Conservation (phyloP, 2,113 vertebrate genomes). For the Trinectes maculatus region DNA sequence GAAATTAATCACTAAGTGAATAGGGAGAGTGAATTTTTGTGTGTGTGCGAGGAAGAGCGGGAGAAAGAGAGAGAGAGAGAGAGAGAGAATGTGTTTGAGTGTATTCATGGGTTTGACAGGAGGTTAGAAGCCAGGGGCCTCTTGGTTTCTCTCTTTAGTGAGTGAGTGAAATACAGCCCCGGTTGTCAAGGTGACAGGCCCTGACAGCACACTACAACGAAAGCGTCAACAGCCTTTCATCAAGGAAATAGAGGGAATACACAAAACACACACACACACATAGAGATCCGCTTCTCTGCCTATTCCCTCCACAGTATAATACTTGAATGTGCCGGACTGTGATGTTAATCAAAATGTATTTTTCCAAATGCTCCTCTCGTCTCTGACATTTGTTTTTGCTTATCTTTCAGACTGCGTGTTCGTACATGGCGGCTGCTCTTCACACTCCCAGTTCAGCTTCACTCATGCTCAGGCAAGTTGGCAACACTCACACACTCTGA, state of each 20-base stretch:
- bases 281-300: neutral
- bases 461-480: slow-evolving; percentile 59
- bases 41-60: slow-evolving; percentile 19
- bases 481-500: slow-evolving; percentile 11
- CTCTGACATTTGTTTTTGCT: slow-evolving; percentile 1
- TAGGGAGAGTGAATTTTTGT: slow-evolving; percentile 40
- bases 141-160: slow-evolving; percentile 47
- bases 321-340: slow-evolving; percentile 4
- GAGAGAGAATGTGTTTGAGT: slow-evolving; percentile 32
- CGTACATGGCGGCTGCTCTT: slow-evolving; percentile 29
- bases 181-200: slow-evolving; percentile 70
- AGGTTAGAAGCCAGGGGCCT: slow-evolving; percentile 69
- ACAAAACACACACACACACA: slow-evolving; percentile 16
- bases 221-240: slow-evolving; percentile 54
- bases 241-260: slow-evolving; percentile 20
- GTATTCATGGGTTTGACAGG: slow-evolving; percentile 45
- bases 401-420: slow-evolving; percentile 41
- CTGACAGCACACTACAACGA: slow-evolving; percentile 54
- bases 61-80: slow-evolving; percentile 3
- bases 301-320: neutral
- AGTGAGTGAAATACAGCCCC: slow-evolving; percentile 66
- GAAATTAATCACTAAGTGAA: slow-evolving; percentile 42
- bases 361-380: slow-evolving; percentile 1
- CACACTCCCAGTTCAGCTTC: slow-evolving; percentile 21
- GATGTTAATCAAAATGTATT: neutral